These are phyloP conservation scores for Ceratina japonica DNA, from an alignment of 1,140 invertebrate species.

Conservation along the genomic window DNA sequence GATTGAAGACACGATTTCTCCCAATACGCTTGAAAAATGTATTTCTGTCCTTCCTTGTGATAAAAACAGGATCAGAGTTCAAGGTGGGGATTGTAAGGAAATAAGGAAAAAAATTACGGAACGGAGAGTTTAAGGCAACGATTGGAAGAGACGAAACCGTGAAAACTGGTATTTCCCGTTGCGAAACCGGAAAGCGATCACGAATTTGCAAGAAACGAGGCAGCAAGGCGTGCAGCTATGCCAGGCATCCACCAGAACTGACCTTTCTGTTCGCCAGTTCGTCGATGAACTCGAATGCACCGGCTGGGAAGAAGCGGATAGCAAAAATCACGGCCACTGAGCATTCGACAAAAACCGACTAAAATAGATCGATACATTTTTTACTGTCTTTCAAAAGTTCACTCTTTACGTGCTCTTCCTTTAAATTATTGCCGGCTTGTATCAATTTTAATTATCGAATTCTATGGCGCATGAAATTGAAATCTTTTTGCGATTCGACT, in stretches of 20 bases:
- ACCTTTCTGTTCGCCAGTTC: slow-evolving; percentile 48
- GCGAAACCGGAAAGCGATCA: slow-evolving; percentile 24
- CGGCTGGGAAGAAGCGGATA: neutral
- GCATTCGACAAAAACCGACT: neutral
- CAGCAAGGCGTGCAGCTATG: slow-evolving; percentile 26
- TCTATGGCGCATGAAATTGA: neutral
- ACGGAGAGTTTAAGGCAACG: neutral
- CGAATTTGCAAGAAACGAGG: slow-evolving; percentile 17
- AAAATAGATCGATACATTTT: too few species aligned
- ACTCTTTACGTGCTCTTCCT: too few species aligned
- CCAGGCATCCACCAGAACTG: slow-evolving; percentile 48
- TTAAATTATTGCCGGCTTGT: too few species aligned
- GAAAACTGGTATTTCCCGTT: slow-evolving; percentile 16
- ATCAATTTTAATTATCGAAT: neutral
- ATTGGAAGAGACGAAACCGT: too few species aligned
- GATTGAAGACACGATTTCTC: too few species aligned
- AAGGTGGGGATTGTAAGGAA: too few species aligned
- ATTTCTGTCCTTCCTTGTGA: too few species aligned
- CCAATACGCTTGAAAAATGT: too few species aligned
- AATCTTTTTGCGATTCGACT: neutral
- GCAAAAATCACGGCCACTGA: slow-evolving; percentile 32
- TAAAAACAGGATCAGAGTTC: too few species aligned
- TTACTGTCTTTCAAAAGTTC: too few species aligned
- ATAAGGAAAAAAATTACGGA: neutral
- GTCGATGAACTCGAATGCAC: slow-evolving; percentile 34